Base-by-base conservation (phyloP, 2,113 vertebrate species). In the Elephantulus edwardii region DNA sequence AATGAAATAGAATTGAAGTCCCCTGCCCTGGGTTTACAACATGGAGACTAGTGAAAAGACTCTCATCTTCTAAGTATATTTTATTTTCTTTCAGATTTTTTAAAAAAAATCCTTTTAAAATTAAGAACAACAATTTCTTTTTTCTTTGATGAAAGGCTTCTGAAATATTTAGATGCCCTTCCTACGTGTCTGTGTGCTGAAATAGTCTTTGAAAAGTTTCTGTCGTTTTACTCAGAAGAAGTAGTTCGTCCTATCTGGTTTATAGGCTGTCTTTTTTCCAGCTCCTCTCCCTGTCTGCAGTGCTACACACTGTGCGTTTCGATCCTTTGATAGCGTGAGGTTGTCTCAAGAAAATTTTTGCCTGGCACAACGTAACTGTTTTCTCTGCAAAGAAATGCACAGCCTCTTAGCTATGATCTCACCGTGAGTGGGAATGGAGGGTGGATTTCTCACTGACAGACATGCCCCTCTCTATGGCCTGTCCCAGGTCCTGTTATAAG, bases 221-320 rank as follows among this genome's bases (percentile, higher is more conserved):
- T n/a, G n/a, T n/a, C n/a, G n/a, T n/a, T n/a, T n/a, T n/a, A 68
- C 35, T 66, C 62, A 33, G 16, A 30, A 10, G 44, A 30, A 7
- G 22, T 1, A 8, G n/a, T 3, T 4, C 1, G 0, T 62, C 62
- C 35, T 26, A 0, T 11, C 1, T 13, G 9, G 1, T 0, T 19
- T 6, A 50, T 4, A 10, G 58, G 12, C 14, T 46, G 40, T 26
- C 20, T 26, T 22, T 16, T 1, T 11, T 24, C 10, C 24, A 0
- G 40, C 84, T 54, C n/a, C 30, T 11, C 64, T 19, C 75, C 26
- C 24, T 22, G 6, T 83, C 28, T 33, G 3, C 24, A 30, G 3
- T 1, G 1, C 19, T 1, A 6, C 19, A 6, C 19, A 1, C 58
- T 42, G 14, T 40, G 8, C 22, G 2, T 28, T 12, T 12, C 42